Base-by-base conservation (phyloP, 2,797 vertebrate species). In the Podarcis lilfordi region DNA sequence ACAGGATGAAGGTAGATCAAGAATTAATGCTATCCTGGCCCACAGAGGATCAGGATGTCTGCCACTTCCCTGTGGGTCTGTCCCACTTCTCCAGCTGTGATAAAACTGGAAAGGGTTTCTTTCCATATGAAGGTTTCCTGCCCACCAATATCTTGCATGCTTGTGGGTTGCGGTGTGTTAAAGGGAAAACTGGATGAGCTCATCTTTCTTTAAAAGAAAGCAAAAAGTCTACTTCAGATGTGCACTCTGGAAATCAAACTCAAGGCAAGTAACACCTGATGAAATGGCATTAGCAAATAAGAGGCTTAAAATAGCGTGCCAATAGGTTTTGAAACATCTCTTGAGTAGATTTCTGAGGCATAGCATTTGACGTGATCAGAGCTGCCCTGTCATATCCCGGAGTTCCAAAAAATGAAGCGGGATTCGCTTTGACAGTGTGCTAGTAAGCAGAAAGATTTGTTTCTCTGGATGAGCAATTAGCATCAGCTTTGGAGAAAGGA, bases 291-390 rank as follows among this genome's bases (percentile, higher is more conserved):
- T 79, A 45, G 79, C 21, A 43, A 29, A 35, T 78, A 64, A 4
- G 80, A 83, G 66, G 55, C 40, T 59, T 61, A 8, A 43, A 23
- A 6, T 0, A 0, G 77, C 91, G 19, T 13, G 27, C 87, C 80
- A 25, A 82, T 89, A 85, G 71, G 71, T 35, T 3, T 9, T 89
- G 55, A 87, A 92, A 88, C 84, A 83, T 0, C 17, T 71, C 50
- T 8, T 74, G 5, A 2, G 3, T 23, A 82, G 8, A 15, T 55
- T 55, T 86, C 82, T 89, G 64, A n/a, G 29, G 74, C 86, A 40
- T 86, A 90, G n/a, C 90, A 88, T 84, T 32, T 83, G 89, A 80
- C 89, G 92, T 92, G 76, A 86, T 92, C 93, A 91, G 77, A 8
- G 4, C 92, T 93, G 74, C 76, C 3, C 72, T 90, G 50, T 91